These are phyloP conservation scores for Sesamia nonagrioides DNA, from an alignment of 1,140 invertebrate species.

Conservation along the genomic window DNA sequence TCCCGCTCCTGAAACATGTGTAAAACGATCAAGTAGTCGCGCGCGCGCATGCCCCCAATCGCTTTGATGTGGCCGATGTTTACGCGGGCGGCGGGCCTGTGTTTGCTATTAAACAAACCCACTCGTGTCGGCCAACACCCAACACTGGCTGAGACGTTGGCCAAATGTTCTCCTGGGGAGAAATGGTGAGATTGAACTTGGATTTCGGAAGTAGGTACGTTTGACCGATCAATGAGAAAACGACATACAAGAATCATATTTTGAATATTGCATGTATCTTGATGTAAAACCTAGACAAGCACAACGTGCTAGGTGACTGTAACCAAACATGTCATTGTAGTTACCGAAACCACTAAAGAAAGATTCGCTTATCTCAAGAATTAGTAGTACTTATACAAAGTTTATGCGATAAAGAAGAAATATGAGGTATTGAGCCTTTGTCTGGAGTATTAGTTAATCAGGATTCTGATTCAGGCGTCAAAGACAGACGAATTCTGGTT, in stretches of 20 bases:
- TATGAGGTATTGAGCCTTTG: too few relatives aligned
- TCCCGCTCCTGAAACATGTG: constrained; percentile 11
- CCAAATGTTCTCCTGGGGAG: constrained; percentile 31
- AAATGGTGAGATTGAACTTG: background rate
- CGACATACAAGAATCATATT: background rate
- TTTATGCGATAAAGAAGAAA: too few relatives aligned
- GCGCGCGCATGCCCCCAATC: constrained; percentile 37
- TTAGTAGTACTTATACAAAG: too few relatives aligned
- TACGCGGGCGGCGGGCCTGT: constrained; percentile 71
- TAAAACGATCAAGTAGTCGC: constrained; percentile 56
- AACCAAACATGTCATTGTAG: too few relatives aligned
- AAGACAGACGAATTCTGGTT: too few relatives aligned
- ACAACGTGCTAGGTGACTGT: too few relatives aligned
- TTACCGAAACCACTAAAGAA: too few relatives aligned
- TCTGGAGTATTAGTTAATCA: too few relatives aligned
- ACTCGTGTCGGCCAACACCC: constrained; percentile 62
- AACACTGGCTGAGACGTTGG: constrained; percentile 47
- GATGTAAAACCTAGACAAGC: too few relatives aligned
- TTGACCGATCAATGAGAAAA: background rate
- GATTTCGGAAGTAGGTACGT: background rate
- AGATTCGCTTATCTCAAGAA: too few relatives aligned
- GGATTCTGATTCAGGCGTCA: too few relatives aligned
- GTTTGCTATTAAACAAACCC: constrained; percentile 80
- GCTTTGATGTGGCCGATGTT: constrained; percentile 83
- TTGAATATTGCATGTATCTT: too few relatives aligned